Evolutionary conservation across 1,140 invertebrate species (phyloP).

Genomic region (Druon quercuslanigerum): DNA sequence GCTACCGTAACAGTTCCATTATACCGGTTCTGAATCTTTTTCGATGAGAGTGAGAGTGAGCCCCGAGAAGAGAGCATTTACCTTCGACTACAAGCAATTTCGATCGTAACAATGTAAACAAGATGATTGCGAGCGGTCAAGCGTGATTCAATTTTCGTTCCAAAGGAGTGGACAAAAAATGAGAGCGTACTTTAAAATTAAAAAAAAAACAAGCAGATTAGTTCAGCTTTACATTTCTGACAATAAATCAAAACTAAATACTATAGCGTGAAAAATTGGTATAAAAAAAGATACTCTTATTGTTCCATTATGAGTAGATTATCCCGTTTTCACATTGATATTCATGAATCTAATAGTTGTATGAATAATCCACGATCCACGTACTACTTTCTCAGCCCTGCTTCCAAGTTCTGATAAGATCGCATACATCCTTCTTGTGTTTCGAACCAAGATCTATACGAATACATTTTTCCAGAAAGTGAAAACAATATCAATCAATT

Average conservation of each 20-base stretch:
- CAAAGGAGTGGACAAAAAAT: neutral
- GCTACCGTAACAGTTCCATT: constrained; percentile 5
- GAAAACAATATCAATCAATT: constrained; percentile 26
- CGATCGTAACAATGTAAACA: constrained; percentile 11
- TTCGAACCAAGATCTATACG: neutral
- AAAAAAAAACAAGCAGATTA: too few relatives aligned
- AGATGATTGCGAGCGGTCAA: constrained; percentile 13
- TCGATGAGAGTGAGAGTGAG: constrained; percentile 8
- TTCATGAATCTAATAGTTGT: neutral
- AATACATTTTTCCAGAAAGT: neutral
- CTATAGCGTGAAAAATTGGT: neutral
- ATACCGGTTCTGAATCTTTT: constrained; percentile 10
- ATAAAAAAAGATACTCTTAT: neutral
- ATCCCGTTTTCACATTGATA: neutral
- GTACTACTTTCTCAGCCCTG: neutral
- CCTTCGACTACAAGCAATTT: neutral
- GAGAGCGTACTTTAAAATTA: neutral
- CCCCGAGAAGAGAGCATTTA: neutral
- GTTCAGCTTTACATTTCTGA: too few relatives aligned
- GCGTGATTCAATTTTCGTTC: neutral
- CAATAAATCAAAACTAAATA: neutral
- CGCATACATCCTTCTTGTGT: neutral
- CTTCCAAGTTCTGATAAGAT: neutral
- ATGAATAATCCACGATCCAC: neutral
- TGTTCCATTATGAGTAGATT: neutral